Evolutionary conservation across 2,888 invertebrate species (phyloP).

Genomic region (Apamea epomidion): DNA sequence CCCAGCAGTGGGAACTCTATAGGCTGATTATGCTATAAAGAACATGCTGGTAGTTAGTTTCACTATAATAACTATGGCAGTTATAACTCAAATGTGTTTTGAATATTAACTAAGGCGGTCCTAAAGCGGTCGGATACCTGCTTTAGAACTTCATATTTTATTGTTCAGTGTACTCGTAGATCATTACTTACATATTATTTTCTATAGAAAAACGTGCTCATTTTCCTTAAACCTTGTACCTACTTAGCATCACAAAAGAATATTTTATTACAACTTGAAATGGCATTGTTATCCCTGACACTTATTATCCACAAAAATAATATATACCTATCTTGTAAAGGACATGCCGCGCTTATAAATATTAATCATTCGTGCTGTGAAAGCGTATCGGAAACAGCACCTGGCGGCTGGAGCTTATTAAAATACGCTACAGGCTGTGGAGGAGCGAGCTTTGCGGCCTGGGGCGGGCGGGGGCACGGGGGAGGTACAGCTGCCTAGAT

Average conservation of each 20-base stretch:
- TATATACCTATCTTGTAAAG: conserved; percentile 21
- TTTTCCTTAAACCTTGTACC: background rate
- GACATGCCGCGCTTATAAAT: conserved; percentile 45
- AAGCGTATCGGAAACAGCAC: conserved; percentile 57
- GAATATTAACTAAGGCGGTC: background rate
- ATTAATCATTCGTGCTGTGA: conserved; percentile 45
- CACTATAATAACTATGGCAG: background rate
- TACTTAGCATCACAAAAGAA: background rate
- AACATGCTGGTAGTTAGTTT: background rate
- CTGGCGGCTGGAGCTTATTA: conserved; percentile 53
- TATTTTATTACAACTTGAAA: conserved; percentile 13
- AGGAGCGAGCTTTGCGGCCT: conserved; percentile 50
- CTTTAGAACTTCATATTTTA: background rate
- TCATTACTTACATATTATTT: background rate
- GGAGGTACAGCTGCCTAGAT: conserved; percentile 61
- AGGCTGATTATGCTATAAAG: background rate
- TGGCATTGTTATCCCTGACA: conserved; percentile 40
- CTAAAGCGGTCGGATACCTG: background rate
- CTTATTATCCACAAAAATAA: conserved; percentile 30
- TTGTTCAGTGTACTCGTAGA: background rate
- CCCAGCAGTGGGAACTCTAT: background rate
- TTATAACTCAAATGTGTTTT: background rate
- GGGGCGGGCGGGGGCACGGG: conserved; percentile 81
- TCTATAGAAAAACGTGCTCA: background rate
- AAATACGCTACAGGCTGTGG: conserved; percentile 59